Evolutionary conservation across 1,140 invertebrate species (phyloP), one percentile per base, ranked within the genome.

Genomic region (Zaprionus ghesquierei): DNA sequence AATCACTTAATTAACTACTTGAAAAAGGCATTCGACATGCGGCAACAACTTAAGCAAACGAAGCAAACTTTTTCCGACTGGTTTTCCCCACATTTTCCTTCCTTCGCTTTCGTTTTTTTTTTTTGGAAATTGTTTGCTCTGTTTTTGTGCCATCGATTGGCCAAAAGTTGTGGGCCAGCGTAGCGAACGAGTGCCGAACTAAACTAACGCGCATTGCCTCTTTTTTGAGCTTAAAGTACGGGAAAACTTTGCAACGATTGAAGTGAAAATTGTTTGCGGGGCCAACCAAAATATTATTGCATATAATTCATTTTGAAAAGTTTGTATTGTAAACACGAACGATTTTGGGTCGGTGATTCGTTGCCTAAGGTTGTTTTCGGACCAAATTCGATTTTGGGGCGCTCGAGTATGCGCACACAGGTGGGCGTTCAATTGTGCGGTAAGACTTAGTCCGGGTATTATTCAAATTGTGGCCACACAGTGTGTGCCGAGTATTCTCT

Each of bases 1-100:
- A 86, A 86, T 86, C 81, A 81, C 82, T 86, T 87, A 86, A 86
- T 86, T 85, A 86, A 79, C 84, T 73, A 77, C 82, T 86, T 82
- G 75, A 79, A 60, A 66, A 62, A 46, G 72, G 59, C 72, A 62
- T 58, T 38, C 38, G 18, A 41, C 41, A 46, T 46, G 15, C 41
- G 72, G 66, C 55, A 62, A 59, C 50, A 66, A 56, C 66, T 73
- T 50, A 23, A 69, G 65, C 60, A 79, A 78, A 60, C 27, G 41
- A 20, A 38, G 20, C 59, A 81, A 41, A 75, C 55, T 55, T 68
- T 80, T 77, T 77, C 75, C 75, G 51, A 59, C 74, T 61, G 35
- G n/a, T 49, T 23, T 56, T 29, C 31, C 41, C 23, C 8, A n/a
- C 25, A 27, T 13, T 22, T 15, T 22, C 12, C 3, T 13, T 10